Base-by-base conservation (phyloP, 2,113 vertebrate genomes). In the Anguilla rostrata region DNA sequence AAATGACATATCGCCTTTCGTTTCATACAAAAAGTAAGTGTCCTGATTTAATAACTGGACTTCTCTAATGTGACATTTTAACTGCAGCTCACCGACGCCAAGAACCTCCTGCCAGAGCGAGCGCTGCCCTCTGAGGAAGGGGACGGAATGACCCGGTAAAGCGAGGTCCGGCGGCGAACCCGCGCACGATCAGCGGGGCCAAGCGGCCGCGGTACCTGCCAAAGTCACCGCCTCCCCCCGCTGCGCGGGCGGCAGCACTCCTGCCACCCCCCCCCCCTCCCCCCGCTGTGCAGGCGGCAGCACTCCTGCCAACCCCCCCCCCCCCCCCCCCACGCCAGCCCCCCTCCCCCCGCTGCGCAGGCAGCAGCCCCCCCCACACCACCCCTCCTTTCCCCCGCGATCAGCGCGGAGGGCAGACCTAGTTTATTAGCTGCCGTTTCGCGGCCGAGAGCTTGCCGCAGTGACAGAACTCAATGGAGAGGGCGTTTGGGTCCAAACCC, bases 211-310 rank as follows among this genome's bases (percentile, higher is more conserved):
- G 49, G 78, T 40, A 5, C 22, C 78, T 87, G 82, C 78, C 90
- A 91, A 94, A 89, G 92, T 91, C 90, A 90, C 88, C 87, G 81
- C 83, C 87, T 89, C 11, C 75, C 87, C 26, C 49, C 89, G 89
- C 85, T 87, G 56, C 18, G 60, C 60, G 26, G 60, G 60, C 60
- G 4, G 60, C 60, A 22, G 90, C 86, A 87, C 80, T 83, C 88
- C 88, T 87, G 89, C 34, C 34, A 34, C 34, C 34, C 34, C 34
- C 34, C 34, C 34, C 34, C 34, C 34, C 87, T 89, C 8, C 75
- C 87, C 26, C 49, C 89, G 89, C 85, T 87, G 56, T 60, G 60
- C 60, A 63, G 60, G 60, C 60, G 3, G 60, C 60, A 22, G 90
- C 86, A 87, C 80, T 83, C 88, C 88, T 87, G 89, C 34, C 34